These are phyloP conservation scores for Hyposmocoma kahamanoa DNA, from an alignment of 1,140 invertebrate species.

Conservation along the genomic window DNA sequence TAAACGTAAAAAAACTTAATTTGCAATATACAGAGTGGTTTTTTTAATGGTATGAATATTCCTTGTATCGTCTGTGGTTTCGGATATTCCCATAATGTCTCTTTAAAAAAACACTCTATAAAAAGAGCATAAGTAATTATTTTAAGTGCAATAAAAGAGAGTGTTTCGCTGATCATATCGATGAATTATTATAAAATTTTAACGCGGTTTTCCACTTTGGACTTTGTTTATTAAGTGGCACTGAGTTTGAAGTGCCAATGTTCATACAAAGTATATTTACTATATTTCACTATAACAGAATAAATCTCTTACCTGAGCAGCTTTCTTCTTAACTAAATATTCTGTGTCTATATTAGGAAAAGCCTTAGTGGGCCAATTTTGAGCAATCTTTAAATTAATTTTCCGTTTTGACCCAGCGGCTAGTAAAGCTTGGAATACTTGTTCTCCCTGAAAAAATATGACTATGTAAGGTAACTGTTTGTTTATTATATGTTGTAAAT, in stretches of 20 bases:
- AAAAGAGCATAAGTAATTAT: too few relatives aligned
- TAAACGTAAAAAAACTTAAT: neutral
- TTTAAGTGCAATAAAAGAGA: too few relatives aligned
- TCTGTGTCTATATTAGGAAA: conserved; percentile 87
- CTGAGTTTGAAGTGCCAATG: too few relatives aligned
- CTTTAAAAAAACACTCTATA: too few relatives aligned
- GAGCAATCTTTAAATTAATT: conserved; percentile 89
- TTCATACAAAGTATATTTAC: neutral
- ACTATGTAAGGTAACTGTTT: conserved; percentile 5
- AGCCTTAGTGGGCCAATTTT: conserved; percentile 83
- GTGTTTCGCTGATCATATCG: too few relatives aligned
- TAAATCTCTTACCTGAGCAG: conserved; percentile 77
- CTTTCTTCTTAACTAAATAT: conserved; percentile 82
- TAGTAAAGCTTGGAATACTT: conserved; percentile 85
- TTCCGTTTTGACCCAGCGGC: conserved; percentile 81
- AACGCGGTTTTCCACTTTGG: too few relatives aligned
- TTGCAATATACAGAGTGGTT: too few relatives aligned
- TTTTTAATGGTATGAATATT: too few relatives aligned
- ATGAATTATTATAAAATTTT: too few relatives aligned
- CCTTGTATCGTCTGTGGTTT: too few relatives aligned
- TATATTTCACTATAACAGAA: neutral
- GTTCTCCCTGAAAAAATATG: conserved; percentile 81
- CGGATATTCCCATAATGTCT: too few relatives aligned
- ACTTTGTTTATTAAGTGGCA: too few relatives aligned
- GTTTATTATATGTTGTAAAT: conserved; percentile 4